phyloP scores from a whole-genome alignment of 2,888 invertebrate species.

The Rotaria socialis region DNA sequence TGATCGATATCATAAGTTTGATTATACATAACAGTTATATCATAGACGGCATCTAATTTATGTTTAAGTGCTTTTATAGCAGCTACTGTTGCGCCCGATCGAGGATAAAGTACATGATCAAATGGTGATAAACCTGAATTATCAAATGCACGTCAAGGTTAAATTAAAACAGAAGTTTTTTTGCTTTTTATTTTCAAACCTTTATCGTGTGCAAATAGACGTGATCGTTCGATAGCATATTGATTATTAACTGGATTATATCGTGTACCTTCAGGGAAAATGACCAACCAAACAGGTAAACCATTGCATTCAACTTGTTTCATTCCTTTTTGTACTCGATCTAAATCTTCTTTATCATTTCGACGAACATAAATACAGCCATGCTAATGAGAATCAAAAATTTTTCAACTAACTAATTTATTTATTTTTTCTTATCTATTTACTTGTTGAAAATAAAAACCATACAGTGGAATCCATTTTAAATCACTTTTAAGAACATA shows the following conservation, averaged over 20 bases:
- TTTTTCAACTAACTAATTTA: not conserved
- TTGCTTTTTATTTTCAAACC: slow-evolving; percentile 49
- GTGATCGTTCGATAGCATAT: slow-evolving; percentile 53
- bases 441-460: slow-evolving; percentile 62
- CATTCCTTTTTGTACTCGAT: slow-evolving; percentile 57
- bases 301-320: slow-evolving; percentile 51
- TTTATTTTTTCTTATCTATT: not conserved
- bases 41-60: slow-evolving; percentile 61
- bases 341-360: slow-evolving; percentile 58
- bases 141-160: not conserved
- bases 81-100: slow-evolving; percentile 57
- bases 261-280: slow-evolving; percentile 63
- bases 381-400: not conserved
- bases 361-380: slow-evolving; percentile 61
- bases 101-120: slow-evolving; percentile 59
- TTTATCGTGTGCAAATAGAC: slow-evolving; percentile 52
- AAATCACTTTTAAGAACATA: slow-evolving; percentile 63
- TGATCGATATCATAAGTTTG: not conserved
- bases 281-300: slow-evolving; percentile 60
- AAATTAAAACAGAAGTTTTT: not conserved
- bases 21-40: slow-evolving; percentile 60
- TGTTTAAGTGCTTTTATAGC: slow-evolving; percentile 55
- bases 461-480: slow-evolving; percentile 62
- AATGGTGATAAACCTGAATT: slow-evolving; percentile 54
- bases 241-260: slow-evolving; percentile 55